These are phyloP conservation scores for Dipodomys spectabilis DNA, from an alignment of 2,113 vertebrate genomes.

Conservation along the genomic window DNA sequence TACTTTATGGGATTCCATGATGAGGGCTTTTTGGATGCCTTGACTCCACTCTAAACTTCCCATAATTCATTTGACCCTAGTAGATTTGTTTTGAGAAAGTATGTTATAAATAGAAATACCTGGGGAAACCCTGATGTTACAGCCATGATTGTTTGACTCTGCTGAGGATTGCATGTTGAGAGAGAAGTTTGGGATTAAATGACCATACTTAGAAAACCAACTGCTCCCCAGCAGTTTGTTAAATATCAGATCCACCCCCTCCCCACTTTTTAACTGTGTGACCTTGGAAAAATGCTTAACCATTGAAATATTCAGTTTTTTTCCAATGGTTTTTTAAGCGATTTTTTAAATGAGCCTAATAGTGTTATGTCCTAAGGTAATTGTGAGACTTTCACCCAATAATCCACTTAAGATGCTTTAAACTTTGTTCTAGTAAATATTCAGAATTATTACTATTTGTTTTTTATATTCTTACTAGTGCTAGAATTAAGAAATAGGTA, in stretches of 20 bases:
- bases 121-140: neutral
- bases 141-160: neutral
- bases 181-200: neutral
- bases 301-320: neutral
- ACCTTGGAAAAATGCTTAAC: neutral
- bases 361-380: neutral
- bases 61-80: neutral
- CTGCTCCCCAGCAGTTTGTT: neutral
- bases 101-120: neutral
- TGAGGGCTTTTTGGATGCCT: neutral
- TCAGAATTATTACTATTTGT: neutral
- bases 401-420: neutral
- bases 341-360: neutral
- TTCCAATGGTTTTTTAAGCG: neutral
- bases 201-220: neutral
- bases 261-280: neutral
- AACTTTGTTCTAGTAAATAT: conserved; percentile 19
- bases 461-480: conserved; percentile 3
- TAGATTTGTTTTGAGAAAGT: neutral
- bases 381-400: conserved; percentile 16
- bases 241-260: neutral
- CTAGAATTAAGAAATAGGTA: conserved; percentile 44
- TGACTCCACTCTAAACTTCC: conserved; percentile 27
- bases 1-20: neutral
- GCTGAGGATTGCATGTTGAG: neutral